Evolutionary conservation across 2,113 vertebrate species (phyloP).

Genomic region (Anser brachyrhynchus): DNA sequence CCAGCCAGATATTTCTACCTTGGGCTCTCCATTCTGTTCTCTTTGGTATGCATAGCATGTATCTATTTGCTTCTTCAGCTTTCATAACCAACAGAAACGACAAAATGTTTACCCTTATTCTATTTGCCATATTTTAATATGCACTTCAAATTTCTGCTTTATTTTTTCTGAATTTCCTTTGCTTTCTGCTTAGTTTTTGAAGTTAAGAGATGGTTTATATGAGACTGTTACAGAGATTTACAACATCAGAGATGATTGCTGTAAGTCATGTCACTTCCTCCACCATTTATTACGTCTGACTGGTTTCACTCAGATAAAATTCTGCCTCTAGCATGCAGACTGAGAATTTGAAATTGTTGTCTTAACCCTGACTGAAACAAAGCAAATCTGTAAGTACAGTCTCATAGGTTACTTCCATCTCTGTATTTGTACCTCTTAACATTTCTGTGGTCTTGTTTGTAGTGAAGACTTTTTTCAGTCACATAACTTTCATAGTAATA

Average conservation of each 20-base stretch:
- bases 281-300: not conserved
- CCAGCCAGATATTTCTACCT: not conserved
- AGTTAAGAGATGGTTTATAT: not conserved
- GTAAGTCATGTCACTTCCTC: rapidly evolving
- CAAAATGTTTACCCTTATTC: not conserved
- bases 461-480: not conserved
- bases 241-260: not conserved
- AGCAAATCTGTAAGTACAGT: not conserved
- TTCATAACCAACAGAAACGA: not conserved
- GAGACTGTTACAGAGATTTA: not conserved
- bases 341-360: not conserved
- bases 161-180: not conserved
- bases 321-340: not conserved
- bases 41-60: not conserved
- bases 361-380: not conserved
- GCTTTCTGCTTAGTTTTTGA: not conserved
- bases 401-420: not conserved
- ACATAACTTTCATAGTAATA: too few relatives aligned
- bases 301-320: not conserved
- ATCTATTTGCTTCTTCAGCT: not conserved
- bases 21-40: not conserved
- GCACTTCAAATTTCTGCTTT: not conserved
- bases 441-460: not conserved
- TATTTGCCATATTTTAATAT: not conserved
- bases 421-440: not conserved